Conservation (phyloP, 2,888 invertebrate species). For the Trypoxylon attenuatum region DNA sequence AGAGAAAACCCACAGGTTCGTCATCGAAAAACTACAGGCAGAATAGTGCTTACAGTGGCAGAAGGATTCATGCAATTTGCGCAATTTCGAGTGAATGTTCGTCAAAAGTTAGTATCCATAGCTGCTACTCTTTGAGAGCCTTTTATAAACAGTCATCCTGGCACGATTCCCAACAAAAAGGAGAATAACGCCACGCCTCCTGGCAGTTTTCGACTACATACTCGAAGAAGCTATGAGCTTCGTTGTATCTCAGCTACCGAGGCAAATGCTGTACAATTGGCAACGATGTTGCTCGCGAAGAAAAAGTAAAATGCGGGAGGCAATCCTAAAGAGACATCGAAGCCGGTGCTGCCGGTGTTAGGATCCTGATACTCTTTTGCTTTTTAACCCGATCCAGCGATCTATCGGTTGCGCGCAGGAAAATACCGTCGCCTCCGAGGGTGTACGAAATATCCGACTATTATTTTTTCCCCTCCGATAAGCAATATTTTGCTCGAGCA, state of each 20-base stretch:
- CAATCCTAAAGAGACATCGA: neutral
- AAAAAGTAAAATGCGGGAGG: neutral
- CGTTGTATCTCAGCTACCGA: constrained; percentile 9
- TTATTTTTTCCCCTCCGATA: neutral
- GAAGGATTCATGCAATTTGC: too few species aligned
- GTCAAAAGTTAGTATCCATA: constrained; percentile 38
- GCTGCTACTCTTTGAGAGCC: constrained; percentile 26
- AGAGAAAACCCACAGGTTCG: too few species aligned
- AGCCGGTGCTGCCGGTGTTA: neutral
- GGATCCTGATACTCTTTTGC: too few species aligned
- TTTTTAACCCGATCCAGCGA: neutral
- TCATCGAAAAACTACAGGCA: too few species aligned
- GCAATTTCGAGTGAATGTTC: too few species aligned
- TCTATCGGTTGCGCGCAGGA: neutral
- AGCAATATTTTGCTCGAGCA: constrained; percentile 8
- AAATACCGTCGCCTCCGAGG: neutral
- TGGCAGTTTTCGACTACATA: constrained; percentile 8
- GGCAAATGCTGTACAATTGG: constrained; percentile 16
- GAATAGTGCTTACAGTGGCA: too few species aligned
- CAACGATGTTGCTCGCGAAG: neutral
- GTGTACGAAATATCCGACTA: neutral
- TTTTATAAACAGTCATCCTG: constrained; percentile 58
- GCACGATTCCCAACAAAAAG: constrained; percentile 53
- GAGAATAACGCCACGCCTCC: constrained; percentile 46
- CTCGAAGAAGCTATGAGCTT: constrained; percentile 13